Conservation (phyloP, 2,888 invertebrate genomes). For the Drosophila robusta region DNA sequence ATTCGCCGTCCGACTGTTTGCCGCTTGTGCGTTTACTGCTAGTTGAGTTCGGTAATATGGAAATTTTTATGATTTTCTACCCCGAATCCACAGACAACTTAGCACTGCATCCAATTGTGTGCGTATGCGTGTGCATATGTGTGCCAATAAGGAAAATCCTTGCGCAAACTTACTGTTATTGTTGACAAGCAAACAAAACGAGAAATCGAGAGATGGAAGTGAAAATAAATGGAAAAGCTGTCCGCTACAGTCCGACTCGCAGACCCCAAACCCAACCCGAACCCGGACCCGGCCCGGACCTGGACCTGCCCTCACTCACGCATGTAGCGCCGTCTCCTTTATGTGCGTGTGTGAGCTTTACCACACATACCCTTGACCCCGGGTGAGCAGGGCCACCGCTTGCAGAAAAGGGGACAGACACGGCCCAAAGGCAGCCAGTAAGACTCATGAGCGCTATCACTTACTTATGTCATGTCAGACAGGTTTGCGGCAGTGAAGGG, state of each 20-base stretch:
- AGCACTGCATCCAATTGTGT: conserved; percentile 26
- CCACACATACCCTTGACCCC: conserved; percentile 68
- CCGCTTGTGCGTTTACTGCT: conserved; percentile 51
- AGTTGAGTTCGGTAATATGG: conserved; percentile 83
- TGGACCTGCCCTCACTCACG: conserved; percentile 41
- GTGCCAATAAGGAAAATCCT: conserved; percentile 40
- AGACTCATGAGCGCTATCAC: conserved; percentile 74
- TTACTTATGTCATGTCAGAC: conserved; percentile 77
- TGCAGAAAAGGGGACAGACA: conserved; percentile 16
- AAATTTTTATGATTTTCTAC: conserved; percentile 81
- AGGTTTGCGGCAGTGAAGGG: conserved; percentile 58
- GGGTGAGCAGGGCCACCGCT: conserved; percentile 1
- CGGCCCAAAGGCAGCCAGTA: conserved; percentile 29
- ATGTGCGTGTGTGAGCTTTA: conserved; percentile 21
- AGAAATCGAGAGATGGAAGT: conserved; percentile 56
- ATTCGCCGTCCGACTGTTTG: conserved; percentile 15
- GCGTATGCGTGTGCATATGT: conserved; percentile 12
- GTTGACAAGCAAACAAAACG: conserved; percentile 64
- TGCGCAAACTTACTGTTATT: conserved; percentile 44
- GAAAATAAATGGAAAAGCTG: conserved; percentile 62
- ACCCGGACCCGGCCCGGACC: conserved; percentile 19
- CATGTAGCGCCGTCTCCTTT: background rate
- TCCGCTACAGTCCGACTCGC: conserved; percentile 9
- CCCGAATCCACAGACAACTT: conserved; percentile 64
- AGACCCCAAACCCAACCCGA: background rate